Percentiles rank a stretch among this genome's conserved stretches.
phyloP scores from a whole-genome alignment of 2,797 vertebrate genomes.

The Silurus aristotelis region DNA sequence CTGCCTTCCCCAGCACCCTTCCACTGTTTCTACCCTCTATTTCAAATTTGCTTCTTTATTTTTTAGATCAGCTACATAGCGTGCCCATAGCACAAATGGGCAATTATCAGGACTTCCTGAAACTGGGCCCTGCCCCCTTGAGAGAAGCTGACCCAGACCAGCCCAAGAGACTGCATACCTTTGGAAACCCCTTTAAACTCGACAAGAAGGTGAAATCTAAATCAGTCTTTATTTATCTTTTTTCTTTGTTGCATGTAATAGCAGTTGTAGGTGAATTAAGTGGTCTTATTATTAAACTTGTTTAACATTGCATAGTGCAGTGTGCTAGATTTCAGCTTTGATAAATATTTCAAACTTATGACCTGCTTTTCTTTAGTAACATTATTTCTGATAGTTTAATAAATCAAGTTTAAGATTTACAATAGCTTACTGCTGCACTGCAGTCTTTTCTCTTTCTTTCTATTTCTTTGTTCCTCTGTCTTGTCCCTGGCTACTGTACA shows the following conservation, averaged over 20 bases:
- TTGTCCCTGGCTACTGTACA: slow-evolving; percentile 2
- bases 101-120: slow-evolving; percentile 97
- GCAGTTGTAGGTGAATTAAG: background rate
- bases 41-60: background rate
- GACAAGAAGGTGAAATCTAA: slow-evolving; percentile 89
- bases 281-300: background rate
- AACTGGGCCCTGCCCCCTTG: slow-evolving; percentile 89
- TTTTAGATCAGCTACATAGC: slow-evolving; percentile 90
- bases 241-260: background rate
- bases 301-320: background rate
- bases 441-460: background rate
- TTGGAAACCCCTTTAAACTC: slow-evolving; percentile 98
- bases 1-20: too few species aligned
- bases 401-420: too few species aligned
- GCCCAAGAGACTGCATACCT: slow-evolving; percentile 93
- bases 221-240: background rate
- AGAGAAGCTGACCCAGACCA: slow-evolving; percentile 97
- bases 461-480: background rate
- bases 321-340: too few species aligned
- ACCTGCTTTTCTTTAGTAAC: too few species aligned
- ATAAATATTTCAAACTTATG: too few species aligned
- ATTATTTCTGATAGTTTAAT: too few species aligned
- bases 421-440: too few species aligned
- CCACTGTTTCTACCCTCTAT: background rate
- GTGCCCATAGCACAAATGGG: slow-evolving; percentile 98